phyloP scores from a whole-genome alignment of 2,113 vertebrate genomes.

The Bettongia penicillata region DNA sequence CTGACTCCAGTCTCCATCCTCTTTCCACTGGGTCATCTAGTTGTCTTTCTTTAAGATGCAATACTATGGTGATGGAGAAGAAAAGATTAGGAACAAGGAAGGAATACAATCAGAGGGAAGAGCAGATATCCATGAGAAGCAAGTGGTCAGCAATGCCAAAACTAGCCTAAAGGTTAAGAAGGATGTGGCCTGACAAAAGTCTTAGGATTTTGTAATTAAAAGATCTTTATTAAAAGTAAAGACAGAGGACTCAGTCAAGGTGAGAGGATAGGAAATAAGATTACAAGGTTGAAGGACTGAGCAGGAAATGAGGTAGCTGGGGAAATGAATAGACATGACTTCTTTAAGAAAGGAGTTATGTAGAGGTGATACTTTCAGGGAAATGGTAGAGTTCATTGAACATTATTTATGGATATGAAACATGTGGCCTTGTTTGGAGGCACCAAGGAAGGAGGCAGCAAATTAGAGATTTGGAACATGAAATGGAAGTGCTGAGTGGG shows the following conservation, averaged over 20 bases:
- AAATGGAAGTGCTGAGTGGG: neutral
- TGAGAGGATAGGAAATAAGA: neutral
- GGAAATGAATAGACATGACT: neutral
- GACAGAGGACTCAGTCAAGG: neutral
- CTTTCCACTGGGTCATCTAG: too few relatives aligned
- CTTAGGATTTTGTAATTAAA: neutral
- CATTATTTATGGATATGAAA: neutral
- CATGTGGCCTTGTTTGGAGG: fast-evolving
- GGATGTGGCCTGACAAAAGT: neutral
- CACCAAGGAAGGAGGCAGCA: neutral
- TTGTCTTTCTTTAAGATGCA: neutral
- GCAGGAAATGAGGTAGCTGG: neutral
- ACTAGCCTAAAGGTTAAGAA: neutral
- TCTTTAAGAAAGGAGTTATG: neutral
- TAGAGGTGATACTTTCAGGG: neutral
- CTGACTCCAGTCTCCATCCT: too few relatives aligned
- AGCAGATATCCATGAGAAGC: neutral
- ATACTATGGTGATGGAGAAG: neutral
- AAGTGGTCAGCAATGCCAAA: neutral
- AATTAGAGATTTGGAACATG: neutral
- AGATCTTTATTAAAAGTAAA: neutral
- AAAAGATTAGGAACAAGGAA: neutral
- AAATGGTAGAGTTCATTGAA: neutral
- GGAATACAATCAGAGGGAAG: neutral
- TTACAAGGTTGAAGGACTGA: neutral